These are phyloP conservation scores for Phania funesta DNA, from an alignment of 2,888 invertebrate species.

Conservation along the genomic window DNA sequence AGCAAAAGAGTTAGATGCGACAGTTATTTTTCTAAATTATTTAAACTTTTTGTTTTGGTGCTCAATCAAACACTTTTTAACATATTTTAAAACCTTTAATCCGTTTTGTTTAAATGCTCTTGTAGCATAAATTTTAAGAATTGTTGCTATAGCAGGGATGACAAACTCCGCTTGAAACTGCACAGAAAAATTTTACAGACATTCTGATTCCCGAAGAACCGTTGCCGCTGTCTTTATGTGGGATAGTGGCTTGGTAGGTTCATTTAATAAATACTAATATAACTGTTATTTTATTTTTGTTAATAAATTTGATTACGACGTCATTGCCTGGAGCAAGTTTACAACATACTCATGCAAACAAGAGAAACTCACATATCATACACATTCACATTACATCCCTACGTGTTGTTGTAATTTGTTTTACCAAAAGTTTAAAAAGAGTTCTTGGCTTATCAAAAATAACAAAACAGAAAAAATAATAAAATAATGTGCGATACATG, in stretches of 20 bases:
- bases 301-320: slow-evolving; percentile 74
- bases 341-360: slow-evolving; percentile 14
- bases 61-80: slow-evolving; percentile 30
- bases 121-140: not conserved
- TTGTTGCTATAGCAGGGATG: slow-evolving; percentile 27
- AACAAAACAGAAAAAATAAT: slow-evolving; percentile 36
- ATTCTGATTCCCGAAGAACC: not conserved
- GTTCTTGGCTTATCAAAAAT: slow-evolving; percentile 76
- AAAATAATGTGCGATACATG: slow-evolving; percentile 76
- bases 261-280: slow-evolving; percentile 27
- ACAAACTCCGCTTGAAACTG: not conserved
- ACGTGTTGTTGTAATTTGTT: slow-evolving; percentile 1
- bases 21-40: slow-evolving; percentile 41
- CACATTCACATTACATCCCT: slow-evolving; percentile 11
- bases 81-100: slow-evolving; percentile 51
- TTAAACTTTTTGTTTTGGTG: slow-evolving; percentile 27
- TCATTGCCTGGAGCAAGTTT: slow-evolving; percentile 73
- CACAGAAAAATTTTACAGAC: not conserved
- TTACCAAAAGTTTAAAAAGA: slow-evolving; percentile 56
- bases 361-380: not conserved
- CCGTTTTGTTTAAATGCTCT: slow-evolving; percentile 51
- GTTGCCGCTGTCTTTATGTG: not conserved
- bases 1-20: slow-evolving; percentile 60
- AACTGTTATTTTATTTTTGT: slow-evolving; percentile 67
- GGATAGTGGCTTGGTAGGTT: no score